Evolutionary conservation across 2,113 vertebrate species (phyloP).

Genomic region (Coptodon rendalli): DNA sequence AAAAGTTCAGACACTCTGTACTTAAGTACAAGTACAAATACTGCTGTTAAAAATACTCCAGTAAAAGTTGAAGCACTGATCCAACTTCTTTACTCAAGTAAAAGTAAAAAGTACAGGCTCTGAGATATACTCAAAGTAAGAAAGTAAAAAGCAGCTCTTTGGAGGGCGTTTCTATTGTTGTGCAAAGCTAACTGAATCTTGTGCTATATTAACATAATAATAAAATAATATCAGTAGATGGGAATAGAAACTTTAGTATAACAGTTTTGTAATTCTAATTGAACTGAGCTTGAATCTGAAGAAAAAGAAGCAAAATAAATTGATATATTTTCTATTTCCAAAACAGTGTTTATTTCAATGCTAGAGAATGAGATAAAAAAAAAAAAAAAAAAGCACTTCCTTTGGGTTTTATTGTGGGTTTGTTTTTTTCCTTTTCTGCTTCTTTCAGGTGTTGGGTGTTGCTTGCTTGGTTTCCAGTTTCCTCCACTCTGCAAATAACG

Average conservation of each 20-base stretch:
- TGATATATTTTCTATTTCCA: not conserved
- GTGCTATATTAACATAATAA: not conserved
- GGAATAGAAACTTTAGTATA: not conserved
- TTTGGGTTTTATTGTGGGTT: not conserved
- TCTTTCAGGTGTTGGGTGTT: not conserved
- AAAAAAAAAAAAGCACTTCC: not conserved
- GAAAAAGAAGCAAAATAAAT: not conserved
- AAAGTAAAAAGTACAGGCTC: not conserved
- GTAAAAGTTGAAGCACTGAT: not conserved
- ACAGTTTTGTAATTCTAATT: not conserved
- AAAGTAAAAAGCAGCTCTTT: not conserved
- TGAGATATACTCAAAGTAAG: not conserved
- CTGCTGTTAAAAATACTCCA: not conserved
- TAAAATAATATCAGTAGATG: not conserved
- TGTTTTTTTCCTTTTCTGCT: not conserved
- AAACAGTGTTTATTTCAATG: not conserved
- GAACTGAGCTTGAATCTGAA: not conserved
- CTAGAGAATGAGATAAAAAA: not conserved
- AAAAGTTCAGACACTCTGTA: not conserved
- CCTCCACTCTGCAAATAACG: not conserved
- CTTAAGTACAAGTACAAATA: not conserved
- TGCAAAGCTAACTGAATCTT: not conserved
- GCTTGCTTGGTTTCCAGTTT: not conserved
- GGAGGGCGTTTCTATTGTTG: not conserved
- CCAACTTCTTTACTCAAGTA: not conserved